Base-by-base conservation (phyloP, 2,113 vertebrate species). In the Cisticola juncidis region DNA sequence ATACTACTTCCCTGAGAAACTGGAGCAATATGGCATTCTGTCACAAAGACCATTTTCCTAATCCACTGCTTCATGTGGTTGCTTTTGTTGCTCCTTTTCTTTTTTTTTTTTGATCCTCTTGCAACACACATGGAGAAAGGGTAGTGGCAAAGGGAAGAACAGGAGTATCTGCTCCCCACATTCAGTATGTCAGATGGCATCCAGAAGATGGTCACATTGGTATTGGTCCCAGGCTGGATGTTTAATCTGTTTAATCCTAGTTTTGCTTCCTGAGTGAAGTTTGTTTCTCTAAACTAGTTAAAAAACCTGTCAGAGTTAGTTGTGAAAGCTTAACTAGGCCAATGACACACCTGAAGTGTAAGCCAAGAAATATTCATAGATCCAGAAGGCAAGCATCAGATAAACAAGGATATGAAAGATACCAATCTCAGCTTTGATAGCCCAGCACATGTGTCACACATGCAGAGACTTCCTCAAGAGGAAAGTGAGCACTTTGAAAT, bases 231-330 rank as follows among this genome's bases (percentile, higher is more conserved):
- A 53, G 22, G 65, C 40, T 79, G 31, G 26, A 70, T 57, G 36
- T 20, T 68, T 69, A 10, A 56, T 70, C 24, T 79, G 5, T 68
- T 40, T 76, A 78, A 84, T 70, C 28, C 51, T 54, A 31, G 3
- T 72, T 92, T 73, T 82, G 40, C 31, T 94, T n/a, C 35, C 61
- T 69, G 60, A 78, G 26, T 70, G 77, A 86, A 56, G 21, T 69
- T 87, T 38, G 10, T 72, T 87, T 86, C 38, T 40, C 23, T 80
- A 18, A 72, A 87, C 9, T 47, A 57, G 18, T 69, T 86, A 9
- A 12, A 86, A 92, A 92, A 40, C 51, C 9, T 24, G 9, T 81
- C 33, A 47, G 21, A 40, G n/a, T 20, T 78, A 25, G 14, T 53
- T 72, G 12, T 79, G 42, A 79, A 79, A 58, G 40, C 23, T 82